phyloP scores from a whole-genome alignment of 1,140 invertebrate genomes.

The Drosophila paulistorum region DNA sequence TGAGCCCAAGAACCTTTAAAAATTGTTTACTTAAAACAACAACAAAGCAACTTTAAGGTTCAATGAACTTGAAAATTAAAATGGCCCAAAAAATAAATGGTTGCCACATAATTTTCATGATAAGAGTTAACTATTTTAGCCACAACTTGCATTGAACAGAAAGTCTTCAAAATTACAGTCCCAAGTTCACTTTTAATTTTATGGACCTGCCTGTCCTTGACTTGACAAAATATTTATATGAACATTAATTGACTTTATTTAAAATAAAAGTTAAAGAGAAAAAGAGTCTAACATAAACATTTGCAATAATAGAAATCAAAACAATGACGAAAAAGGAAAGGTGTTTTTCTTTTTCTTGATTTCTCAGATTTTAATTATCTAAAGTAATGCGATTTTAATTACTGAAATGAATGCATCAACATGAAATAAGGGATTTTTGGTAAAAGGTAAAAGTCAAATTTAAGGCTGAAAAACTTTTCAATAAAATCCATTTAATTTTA shows the following conservation, averaged over 20 bases:
- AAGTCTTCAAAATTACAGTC: too few relatives aligned
- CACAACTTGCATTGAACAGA: too few relatives aligned
- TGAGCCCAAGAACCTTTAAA: constrained; percentile 33
- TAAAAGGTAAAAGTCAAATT: background rate
- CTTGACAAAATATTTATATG: too few relatives aligned
- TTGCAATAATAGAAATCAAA: too few relatives aligned
- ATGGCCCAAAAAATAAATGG: constrained; percentile 6
- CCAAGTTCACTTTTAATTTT: too few relatives aligned
- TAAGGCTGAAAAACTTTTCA: background rate
- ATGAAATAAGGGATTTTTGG: background rate
- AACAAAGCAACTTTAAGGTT: constrained; percentile 47
- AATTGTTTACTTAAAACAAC: constrained; percentile 25
- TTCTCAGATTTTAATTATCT: background rate
- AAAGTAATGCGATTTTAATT: constrained; percentile 9
- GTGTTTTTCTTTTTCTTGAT: background rate
- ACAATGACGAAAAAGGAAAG: too few relatives aligned
- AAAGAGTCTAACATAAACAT: too few relatives aligned
- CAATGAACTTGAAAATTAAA: constrained; percentile 45
- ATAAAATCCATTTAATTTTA: constrained; percentile 44
- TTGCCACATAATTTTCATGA: background rate
- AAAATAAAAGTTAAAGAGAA: too few relatives aligned
- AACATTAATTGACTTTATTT: too few relatives aligned
- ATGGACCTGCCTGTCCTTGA: too few relatives aligned
- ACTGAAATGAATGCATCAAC: background rate
- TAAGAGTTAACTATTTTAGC: constrained; percentile 24